Conservation (phyloP, 2,888 invertebrate species). For the Lasioglossum lativentre region DNA sequence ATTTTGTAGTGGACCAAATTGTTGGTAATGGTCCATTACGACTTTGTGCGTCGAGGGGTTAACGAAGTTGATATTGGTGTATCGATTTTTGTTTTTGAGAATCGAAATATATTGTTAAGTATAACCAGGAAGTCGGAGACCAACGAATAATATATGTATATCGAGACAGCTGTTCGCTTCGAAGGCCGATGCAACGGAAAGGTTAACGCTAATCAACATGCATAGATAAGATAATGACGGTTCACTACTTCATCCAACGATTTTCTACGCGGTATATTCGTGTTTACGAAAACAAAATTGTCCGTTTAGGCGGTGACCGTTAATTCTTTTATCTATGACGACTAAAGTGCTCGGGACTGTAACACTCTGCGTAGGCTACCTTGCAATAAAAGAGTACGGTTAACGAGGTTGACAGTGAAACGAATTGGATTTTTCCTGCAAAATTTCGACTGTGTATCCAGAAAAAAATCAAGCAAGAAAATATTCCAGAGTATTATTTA, state of each 20-base stretch:
- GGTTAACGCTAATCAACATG: slow-evolving; percentile 61
- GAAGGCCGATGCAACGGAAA: slow-evolving; percentile 55
- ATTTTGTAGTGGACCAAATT: too few relatives aligned
- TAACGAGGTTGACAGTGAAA: too few relatives aligned
- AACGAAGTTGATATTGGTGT: neutral
- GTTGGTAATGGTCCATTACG: too few relatives aligned
- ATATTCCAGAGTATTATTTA: too few relatives aligned
- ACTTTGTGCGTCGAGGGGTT: too few relatives aligned
- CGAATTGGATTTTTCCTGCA: too few relatives aligned
- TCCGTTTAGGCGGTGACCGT: neutral
- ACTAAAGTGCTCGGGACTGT: neutral
- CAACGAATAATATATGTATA: slow-evolving; percentile 48
- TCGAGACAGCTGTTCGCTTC: slow-evolving; percentile 31
- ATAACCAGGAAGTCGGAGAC: neutral
- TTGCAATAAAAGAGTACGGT: neutral
- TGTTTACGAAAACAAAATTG: neutral
- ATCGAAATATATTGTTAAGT: neutral
- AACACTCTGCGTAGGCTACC: neutral
- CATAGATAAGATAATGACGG: slow-evolving; percentile 68
- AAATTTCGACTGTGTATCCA: too few relatives aligned
- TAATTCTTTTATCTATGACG: neutral
- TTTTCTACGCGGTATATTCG: neutral
- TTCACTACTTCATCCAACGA: slow-evolving; percentile 31
- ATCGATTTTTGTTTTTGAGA: neutral
- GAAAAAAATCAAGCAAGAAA: too few relatives aligned